Conservation (phyloP, 2,113 vertebrate genomes). For the Okapia johnstoni region DNA sequence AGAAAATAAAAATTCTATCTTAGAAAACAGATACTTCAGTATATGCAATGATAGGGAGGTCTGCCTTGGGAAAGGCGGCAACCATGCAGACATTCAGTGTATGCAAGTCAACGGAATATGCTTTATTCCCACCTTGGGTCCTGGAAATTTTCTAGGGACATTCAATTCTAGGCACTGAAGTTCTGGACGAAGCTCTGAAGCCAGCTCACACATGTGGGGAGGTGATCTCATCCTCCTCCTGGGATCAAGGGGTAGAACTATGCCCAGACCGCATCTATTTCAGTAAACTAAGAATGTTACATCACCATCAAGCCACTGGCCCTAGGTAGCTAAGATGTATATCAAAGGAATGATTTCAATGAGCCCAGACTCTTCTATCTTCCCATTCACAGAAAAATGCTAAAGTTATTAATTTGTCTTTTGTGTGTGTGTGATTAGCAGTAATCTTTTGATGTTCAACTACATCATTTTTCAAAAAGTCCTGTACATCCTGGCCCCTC, state of each 20-base stretch:
- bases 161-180: background rate
- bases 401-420: background rate
- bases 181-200: background rate
- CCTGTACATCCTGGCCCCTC: background rate
- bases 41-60: background rate
- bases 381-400: background rate
- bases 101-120: background rate
- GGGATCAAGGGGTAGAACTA: rapidly evolving
- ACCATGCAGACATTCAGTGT: background rate
- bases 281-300: background rate
- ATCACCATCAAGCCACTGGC: background rate
- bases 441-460: background rate
- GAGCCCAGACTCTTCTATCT: background rate
- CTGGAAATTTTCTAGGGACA: background rate
- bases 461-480: background rate
- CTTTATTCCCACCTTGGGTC: background rate
- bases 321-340: background rate
- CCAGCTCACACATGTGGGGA: rapidly evolving
- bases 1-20: constrained; percentile 51
- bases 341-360: background rate
- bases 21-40: constrained; percentile 58
- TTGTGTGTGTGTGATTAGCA: background rate
- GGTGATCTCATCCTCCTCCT: background rate
- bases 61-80: background rate
- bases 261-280: background rate